These are phyloP conservation scores for Pionites leucogaster DNA, from an alignment of 2,113 vertebrate genomes.

Conservation along the genomic window DNA sequence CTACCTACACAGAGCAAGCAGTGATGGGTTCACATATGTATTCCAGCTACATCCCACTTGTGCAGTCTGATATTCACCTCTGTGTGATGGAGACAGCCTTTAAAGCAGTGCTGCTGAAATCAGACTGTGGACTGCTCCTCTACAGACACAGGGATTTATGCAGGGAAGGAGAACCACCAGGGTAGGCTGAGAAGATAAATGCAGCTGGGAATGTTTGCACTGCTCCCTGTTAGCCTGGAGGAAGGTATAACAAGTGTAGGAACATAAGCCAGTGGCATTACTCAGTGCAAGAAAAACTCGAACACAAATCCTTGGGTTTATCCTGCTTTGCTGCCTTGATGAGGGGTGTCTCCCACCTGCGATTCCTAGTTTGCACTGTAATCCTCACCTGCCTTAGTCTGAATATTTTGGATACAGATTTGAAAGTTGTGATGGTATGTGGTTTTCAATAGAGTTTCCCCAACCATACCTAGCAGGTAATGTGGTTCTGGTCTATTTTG, in stretches of 20 bases:
- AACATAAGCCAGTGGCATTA: background rate
- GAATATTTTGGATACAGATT: slow-evolving; percentile 17
- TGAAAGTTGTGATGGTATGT: background rate
- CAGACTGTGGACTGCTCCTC: background rate
- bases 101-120: background rate
- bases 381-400: background rate
- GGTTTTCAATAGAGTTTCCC: background rate
- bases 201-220: background rate
- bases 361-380: background rate
- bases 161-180: background rate
- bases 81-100: background rate
- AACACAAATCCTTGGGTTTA: background rate
- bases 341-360: background rate
- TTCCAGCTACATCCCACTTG: background rate
- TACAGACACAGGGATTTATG: background rate
- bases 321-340: background rate
- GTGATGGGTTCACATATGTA: background rate
- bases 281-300: background rate
- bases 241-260: background rate
- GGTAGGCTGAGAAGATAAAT: background rate
- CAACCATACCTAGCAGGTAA: background rate
- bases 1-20: background rate
- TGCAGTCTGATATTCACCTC: background rate
- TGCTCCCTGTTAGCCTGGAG: background rate
- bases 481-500: slow-evolving; percentile 22